Evolutionary conservation across 2,797 vertebrate genomes (phyloP).

Genomic region (Ataeniobius toweri): DNA sequence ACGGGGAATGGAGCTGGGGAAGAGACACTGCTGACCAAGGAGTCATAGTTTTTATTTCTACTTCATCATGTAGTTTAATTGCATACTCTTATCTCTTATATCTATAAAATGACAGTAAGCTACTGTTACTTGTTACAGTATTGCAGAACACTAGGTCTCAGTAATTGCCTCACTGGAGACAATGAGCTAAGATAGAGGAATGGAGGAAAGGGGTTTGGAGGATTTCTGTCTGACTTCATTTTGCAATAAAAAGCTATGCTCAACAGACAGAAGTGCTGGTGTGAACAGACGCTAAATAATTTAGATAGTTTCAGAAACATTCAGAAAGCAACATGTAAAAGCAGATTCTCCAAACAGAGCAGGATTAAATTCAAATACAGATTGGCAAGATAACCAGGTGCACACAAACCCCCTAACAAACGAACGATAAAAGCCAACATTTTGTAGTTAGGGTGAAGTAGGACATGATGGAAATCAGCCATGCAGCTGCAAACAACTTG

Average conservation of each 20-base stretch:
- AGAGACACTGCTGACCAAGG: neutral
- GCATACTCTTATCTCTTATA: neutral
- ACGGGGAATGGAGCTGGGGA: neutral
- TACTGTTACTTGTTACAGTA: neutral
- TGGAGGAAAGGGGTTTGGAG: slow-evolving; percentile 7
- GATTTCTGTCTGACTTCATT: slow-evolving; percentile 9
- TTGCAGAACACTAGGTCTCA: slow-evolving; percentile 6
- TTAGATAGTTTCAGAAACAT: slow-evolving; percentile 27
- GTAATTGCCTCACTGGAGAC: slow-evolving; percentile 20
- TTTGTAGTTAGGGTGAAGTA: slow-evolving; percentile 33
- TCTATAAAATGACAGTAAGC: neutral
- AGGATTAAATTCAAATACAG: slow-evolving; percentile 19
- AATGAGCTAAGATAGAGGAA: neutral
- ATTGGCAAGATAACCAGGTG: neutral
- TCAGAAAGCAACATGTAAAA: slow-evolving; percentile 28
- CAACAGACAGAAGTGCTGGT: slow-evolving; percentile 24
- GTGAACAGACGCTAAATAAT: slow-evolving; percentile 45
- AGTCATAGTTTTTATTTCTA: neutral
- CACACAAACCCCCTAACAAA: slow-evolving; percentile 19
- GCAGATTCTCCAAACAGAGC: slow-evolving; percentile 17
- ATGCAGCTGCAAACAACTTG: slow-evolving; percentile 14
- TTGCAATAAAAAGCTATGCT: neutral
- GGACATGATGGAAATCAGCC: slow-evolving; percentile 21
- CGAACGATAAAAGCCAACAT: slow-evolving; percentile 13
- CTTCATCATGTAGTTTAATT: neutral